Conservation (phyloP, 1,140 invertebrate genomes). For the Neodiprion fabricii region DNA sequence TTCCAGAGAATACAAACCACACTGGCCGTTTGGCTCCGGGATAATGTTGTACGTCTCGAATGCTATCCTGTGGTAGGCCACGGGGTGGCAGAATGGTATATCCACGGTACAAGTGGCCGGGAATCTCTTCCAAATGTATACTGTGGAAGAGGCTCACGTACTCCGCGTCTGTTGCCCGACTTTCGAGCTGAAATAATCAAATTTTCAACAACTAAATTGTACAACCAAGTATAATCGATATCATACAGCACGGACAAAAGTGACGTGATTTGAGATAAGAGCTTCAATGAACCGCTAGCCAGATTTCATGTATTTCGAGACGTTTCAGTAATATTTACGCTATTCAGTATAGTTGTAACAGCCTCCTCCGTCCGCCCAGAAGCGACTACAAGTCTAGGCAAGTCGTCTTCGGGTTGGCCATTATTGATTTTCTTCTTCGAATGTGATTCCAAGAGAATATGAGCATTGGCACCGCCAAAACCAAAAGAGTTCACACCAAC, state of each 20-base stretch:
- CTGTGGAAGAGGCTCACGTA: slow-evolving; percentile 63
- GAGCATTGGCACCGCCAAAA: slow-evolving; percentile 71
- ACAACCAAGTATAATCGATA: neutral
- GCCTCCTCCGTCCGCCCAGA: slow-evolving; percentile 77
- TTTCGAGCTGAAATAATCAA: slow-evolving; percentile 40
- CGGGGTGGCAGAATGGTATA: slow-evolving; percentile 59
- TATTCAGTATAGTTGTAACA: slow-evolving; percentile 71
- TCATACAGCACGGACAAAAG: too few species aligned
- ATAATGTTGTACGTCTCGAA: slow-evolving; percentile 65
- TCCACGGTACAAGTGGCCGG: slow-evolving; percentile 68
- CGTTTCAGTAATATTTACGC: slow-evolving; percentile 52
- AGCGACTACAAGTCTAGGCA: slow-evolving; percentile 70
- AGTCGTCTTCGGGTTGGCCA: slow-evolving; percentile 57
- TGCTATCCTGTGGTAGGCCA: slow-evolving; percentile 48
- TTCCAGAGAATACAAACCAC: slow-evolving; percentile 90
- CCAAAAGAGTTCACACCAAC: slow-evolving; percentile 69
- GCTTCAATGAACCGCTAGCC: too few species aligned
- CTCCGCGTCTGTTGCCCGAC: slow-evolving; percentile 65
- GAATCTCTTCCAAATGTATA: slow-evolving; percentile 63
- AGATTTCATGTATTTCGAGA: too few species aligned
- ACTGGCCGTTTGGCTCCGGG: slow-evolving; percentile 71
- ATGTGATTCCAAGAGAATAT: slow-evolving; percentile 69
- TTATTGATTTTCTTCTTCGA: slow-evolving; percentile 62
- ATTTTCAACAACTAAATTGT: neutral
- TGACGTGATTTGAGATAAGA: too few species aligned